Evolutionary conservation across 2,113 vertebrate genomes (phyloP), one percentile per base, ranked within the genome.

Genomic region (Leiothrix lutea): DNA sequence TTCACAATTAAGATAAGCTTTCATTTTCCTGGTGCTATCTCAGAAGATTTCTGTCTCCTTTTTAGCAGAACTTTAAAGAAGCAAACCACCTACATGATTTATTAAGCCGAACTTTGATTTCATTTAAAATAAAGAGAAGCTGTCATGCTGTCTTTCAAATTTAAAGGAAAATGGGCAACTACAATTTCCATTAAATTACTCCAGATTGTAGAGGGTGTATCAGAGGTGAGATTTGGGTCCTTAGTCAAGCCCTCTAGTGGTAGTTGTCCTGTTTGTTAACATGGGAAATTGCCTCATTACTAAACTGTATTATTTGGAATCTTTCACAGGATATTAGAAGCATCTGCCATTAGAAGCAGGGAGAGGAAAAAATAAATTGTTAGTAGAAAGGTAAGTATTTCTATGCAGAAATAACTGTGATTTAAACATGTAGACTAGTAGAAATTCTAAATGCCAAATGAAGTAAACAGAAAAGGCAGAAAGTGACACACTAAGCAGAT

Each of bases 181-280:
- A 71, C 8, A 25, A 77, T 92, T 84, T 51, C 42, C 38, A n/a
- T 29, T 44, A 8, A 72, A 48, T 79, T 35, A 57, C 21, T 78
- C 31, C n/a, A 38, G 40, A 11, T 26, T 42, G 40, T 26, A 64
- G 71, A 78, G 19, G 25, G 10, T 73, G 29, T 62, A 72, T 35
- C 36, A 58, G n/a, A 57, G 18, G 8, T 33, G 54, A 83, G 22
- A 48, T 48, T 31, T 74, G 54, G 7, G 36, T 54, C 51, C 8
- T 71, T 48, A 20, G 38, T 64, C 67, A 90, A 92, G 88, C 92
- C 94, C 88, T 93, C 90, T 93, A 94, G 85, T 88, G 88, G 94
- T 61, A 61, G 33, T 48, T 60, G 35, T 14, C 33, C 20, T 57
- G 15, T 67, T 71, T 73, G 18, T 74, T 67, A 45, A 80, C 9